Evolutionary conservation across 2,797 vertebrate species (phyloP).

Genomic region (Microhierax caerulescens): DNA sequence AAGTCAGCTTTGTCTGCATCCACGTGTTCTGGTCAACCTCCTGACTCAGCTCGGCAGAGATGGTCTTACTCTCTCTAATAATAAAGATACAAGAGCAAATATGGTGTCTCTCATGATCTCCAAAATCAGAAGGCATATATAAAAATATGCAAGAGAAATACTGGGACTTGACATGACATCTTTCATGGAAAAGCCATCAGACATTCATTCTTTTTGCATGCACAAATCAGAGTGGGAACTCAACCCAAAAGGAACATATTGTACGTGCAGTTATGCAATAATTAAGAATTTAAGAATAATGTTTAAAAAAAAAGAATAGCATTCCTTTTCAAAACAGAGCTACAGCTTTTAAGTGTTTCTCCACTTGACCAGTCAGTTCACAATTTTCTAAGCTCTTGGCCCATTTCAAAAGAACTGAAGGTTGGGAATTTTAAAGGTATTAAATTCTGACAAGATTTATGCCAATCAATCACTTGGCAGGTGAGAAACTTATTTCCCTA

Average conservation of each 20-base stretch:
- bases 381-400: not conserved
- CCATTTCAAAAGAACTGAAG: not conserved
- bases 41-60: not conserved
- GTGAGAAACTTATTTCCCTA: not conserved
- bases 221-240: constrained; percentile 24
- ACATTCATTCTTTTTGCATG: not conserved
- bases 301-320: not conserved
- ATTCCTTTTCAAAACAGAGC: not conserved
- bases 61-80: not conserved
- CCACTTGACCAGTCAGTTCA: not conserved
- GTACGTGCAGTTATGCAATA: not conserved
- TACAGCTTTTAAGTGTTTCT: not conserved
- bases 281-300: not conserved
- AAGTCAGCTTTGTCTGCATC: not conserved
- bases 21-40: not conserved
- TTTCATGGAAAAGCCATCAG: not conserved
- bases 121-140: not conserved
- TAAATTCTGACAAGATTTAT: not conserved
- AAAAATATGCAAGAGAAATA: not conserved
- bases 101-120: not conserved
- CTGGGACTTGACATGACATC: not conserved
- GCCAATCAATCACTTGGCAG: not conserved
- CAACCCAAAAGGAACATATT: not conserved
- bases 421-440: not conserved
- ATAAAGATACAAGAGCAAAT: not conserved